These are phyloP conservation scores for Torymus texanus DNA, from an alignment of 2,888 invertebrate genomes.

Conservation along the genomic window DNA sequence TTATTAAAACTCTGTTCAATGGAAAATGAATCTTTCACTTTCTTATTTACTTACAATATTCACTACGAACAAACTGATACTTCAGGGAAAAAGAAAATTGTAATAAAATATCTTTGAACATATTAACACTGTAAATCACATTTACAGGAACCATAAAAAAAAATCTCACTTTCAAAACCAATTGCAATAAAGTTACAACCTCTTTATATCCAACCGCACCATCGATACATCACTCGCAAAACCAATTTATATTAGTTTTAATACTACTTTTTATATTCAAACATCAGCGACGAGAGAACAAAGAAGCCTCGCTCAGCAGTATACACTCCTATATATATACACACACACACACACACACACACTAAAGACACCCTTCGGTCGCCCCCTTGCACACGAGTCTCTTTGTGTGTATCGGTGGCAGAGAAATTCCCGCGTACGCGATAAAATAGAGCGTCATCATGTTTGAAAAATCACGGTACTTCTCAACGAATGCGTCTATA, in stretches of 20 bases:
- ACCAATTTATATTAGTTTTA: conserved; percentile 44
- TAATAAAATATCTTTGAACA: too few relatives aligned
- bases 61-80: too few relatives aligned
- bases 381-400: conserved; percentile 9
- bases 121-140: too few relatives aligned
- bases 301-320: conserved; percentile 20
- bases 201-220: not conserved
- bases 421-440: conserved; percentile 18
- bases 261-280: conserved; percentile 45
- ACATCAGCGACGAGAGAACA: conserved; percentile 18
- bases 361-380: too few relatives aligned
- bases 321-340: too few relatives aligned
- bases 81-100: too few relatives aligned
- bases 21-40: not conserved
- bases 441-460: conserved; percentile 35
- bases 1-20: not conserved
- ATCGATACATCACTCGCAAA: conserved; percentile 18
- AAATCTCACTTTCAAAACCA: too few relatives aligned
- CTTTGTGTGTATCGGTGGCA: conserved; percentile 2
- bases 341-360: too few relatives aligned
- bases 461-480: conserved; percentile 43
- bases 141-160: too few relatives aligned
- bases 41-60: too few relatives aligned
- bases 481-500: not conserved
- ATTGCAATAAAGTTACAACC: too few relatives aligned